These are phyloP conservation scores for Nasua narica DNA, from an alignment of 2,797 vertebrate genomes.

Conservation along the genomic window DNA sequence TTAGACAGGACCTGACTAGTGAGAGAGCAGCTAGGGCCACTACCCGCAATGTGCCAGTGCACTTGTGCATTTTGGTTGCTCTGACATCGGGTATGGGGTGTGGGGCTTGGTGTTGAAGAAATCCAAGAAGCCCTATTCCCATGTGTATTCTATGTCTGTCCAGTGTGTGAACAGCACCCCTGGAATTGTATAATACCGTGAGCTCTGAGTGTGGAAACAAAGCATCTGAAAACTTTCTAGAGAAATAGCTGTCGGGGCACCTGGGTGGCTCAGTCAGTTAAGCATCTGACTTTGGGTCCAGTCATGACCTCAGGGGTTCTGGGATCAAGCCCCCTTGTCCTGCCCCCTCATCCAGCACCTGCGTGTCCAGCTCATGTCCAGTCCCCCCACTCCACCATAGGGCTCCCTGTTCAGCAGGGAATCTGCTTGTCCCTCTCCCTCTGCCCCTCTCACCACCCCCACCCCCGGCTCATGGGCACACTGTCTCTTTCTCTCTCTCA, in stretches of 20 bases:
- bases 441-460: not conserved
- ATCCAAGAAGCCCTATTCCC: not conserved
- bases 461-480: not conserved
- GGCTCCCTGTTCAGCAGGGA: not conserved
- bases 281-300: not conserved
- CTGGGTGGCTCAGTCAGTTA: not conserved
- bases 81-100: not conserved
- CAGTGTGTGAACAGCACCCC: not conserved
- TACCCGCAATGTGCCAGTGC: not conserved
- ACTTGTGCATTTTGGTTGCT: not conserved
- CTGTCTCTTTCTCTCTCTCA: not conserved
- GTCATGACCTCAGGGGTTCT: not conserved
- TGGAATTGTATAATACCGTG: not conserved
- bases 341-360: not conserved
- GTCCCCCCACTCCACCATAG: not conserved
- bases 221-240: conserved; percentile 2
- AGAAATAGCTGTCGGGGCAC: conserved; percentile 23
- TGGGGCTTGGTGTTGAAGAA: not conserved
- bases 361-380: not conserved
- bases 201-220: not conserved
- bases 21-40: not conserved
- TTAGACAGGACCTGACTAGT: not conserved
- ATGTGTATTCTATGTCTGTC: not conserved
- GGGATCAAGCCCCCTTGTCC: not conserved
- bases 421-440: not conserved